Base-by-base conservation (phyloP, 1,140 invertebrate genomes). In the Drosophila navojoa region DNA sequence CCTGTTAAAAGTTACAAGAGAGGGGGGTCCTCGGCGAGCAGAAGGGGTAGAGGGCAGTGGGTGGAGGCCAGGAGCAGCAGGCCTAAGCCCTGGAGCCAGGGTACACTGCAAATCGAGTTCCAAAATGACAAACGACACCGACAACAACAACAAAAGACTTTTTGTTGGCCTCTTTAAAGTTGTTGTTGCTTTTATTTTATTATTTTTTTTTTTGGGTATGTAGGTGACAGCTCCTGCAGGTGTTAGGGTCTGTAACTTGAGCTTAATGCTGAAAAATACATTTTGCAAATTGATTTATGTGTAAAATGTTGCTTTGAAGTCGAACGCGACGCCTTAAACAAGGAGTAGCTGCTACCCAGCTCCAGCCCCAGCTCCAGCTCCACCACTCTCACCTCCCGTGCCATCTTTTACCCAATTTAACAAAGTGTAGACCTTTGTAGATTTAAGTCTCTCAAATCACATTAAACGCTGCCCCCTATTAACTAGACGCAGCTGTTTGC, bases 241-340 rank as follows among this genome's bases (percentile, higher is more conserved):
- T 61, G 38, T 45, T 49, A 11, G 55, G 42, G 45, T 47, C 57
- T 50, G 49, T 50, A 74, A 74, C 64, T 61, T 69, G 55, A 74
- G 64, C 66, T 53, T 55, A 75, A 69, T 71, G 63, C 60, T 54
- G 50, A 15, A 64, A 80, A 81, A 76, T 81, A 89, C 59, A 82
- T 82, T 77, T 71, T 66, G 66, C 72, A 87, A 87, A 87, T 87
- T 87, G 82, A 87, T 89, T 89, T 87, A 87, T 32, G 72, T 66
- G 62, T 13, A 75, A 67, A 89, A 69, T 72, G 58, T 60, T 59
- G 72, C 82, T 87, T 87, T 87, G 82, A 87, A 89, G 84, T 87
- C 59, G 27, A 47, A 58, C 32, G 25, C 27, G 50, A 53, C 9
- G 50, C 50, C 50, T n/a, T 29, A 32, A 53, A 53, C 25, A 15